phyloP scores from a whole-genome alignment of 2,113 vertebrate species.

The Cisticola juncidis region DNA sequence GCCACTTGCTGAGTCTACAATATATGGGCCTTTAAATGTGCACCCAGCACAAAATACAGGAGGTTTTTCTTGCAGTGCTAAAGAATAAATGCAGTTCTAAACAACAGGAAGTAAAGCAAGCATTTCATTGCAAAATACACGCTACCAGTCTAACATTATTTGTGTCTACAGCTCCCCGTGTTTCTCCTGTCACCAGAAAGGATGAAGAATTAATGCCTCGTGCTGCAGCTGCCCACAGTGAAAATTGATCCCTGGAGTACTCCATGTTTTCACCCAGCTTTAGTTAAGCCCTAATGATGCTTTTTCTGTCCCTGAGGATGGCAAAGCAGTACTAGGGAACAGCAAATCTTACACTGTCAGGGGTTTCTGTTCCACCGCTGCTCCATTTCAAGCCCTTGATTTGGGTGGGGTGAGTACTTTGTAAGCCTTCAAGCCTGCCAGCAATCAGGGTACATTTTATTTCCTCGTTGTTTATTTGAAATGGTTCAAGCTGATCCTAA shows the following conservation, averaged over 20 bases:
- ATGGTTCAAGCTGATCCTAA: constrained; percentile 34
- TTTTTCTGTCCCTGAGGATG: constrained; percentile 13
- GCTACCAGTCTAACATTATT: constrained; percentile 5
- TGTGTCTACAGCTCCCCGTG: neutral
- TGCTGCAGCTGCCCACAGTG: constrained; percentile 33
- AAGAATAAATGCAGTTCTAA: constrained; percentile 62
- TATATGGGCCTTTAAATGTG: neutral
- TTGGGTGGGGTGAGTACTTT: neutral
- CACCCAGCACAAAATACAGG: constrained; percentile 1
- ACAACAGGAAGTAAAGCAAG: constrained; percentile 61
- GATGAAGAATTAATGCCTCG: constrained; percentile 29
- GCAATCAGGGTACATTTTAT: constrained; percentile 20
- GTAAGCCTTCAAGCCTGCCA: constrained; percentile 31
- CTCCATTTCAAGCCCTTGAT: constrained; percentile 13
- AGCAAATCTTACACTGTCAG: neutral
- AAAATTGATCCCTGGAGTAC: constrained; percentile 58
- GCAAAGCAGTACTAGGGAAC: neutral
- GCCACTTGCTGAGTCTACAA: constrained; percentile 56
- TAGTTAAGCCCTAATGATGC: constrained; percentile 27
- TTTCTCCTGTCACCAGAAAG: constrained; percentile 25
- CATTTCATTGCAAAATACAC: constrained; percentile 53
- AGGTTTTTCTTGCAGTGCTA: constrained; percentile 36
- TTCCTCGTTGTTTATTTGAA: neutral
- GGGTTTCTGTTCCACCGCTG: neutral
- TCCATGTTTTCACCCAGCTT: constrained; percentile 44